Evolutionary conservation across 2,113 vertebrate species (phyloP).

Genomic region (Pao palembangensis): DNA sequence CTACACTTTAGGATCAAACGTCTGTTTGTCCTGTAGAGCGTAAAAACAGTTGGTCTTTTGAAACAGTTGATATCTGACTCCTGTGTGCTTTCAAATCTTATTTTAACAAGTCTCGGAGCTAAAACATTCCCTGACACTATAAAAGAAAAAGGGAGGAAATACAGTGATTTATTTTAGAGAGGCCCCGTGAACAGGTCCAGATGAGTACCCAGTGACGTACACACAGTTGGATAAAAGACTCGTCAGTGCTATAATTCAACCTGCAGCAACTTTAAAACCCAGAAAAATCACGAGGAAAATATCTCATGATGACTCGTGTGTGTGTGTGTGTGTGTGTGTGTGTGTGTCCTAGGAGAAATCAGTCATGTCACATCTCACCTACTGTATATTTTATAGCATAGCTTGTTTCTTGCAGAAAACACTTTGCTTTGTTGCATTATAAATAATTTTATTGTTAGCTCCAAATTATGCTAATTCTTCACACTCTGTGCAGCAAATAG

Average conservation of each 20-base stretch:
- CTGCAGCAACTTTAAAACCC: conserved; percentile 37
- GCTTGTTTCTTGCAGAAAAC: neutral
- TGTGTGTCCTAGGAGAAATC: neutral
- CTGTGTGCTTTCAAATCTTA: too few relatives aligned
- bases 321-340: conserved; percentile 3
- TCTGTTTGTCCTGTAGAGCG: conserved; percentile 3
- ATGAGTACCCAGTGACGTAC: conserved; percentile 53
- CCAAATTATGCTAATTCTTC: conserved; percentile 6
- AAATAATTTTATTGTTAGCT: conserved; percentile 75
- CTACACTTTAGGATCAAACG: conserved; percentile 35
- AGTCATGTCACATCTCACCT: neutral
- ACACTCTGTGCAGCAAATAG: neutral
- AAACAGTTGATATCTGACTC: neutral
- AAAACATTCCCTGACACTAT: too few relatives aligned
- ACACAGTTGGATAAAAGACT: conserved; percentile 45
- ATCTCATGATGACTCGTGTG: conserved; percentile 30
- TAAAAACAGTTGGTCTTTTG: conserved; percentile 29
- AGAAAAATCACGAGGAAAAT: conserved; percentile 47
- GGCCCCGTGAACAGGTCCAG: conserved; percentile 63
- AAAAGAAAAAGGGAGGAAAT: conserved; percentile 65
- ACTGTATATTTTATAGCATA: neutral
- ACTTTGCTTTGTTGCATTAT: conserved; percentile 29
- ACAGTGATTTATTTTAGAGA: conserved; percentile 74
- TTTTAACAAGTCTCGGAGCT: too few relatives aligned
- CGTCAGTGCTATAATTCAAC: conserved; percentile 43